A percentile compares a stretch with the other conserved stretches of the same genome.
Conservation (phyloP, 2,113 vertebrate species). For the Leiothrix lutea region DNA sequence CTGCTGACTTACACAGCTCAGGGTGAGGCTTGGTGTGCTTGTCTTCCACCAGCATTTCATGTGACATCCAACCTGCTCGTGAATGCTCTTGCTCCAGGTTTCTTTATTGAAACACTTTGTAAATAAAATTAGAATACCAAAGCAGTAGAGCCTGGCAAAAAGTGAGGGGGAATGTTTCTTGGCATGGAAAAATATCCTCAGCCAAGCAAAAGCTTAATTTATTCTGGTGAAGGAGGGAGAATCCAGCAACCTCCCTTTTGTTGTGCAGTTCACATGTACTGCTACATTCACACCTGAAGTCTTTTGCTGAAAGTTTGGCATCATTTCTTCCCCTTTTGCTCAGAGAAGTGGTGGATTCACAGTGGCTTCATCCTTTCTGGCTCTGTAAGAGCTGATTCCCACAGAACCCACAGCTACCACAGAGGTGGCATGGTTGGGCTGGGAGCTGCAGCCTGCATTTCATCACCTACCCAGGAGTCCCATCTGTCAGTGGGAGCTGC, state of each 20-base stretch:
- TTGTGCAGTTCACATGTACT: not conserved
- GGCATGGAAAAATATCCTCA: not conserved
- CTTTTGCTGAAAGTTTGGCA: not conserved
- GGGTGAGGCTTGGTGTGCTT: not conserved
- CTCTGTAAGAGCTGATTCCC: not conserved
- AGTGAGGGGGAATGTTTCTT: not conserved
- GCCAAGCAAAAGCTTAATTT: not conserved
- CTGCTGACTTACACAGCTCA: fast-evolving
- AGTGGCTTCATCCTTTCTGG: not conserved
- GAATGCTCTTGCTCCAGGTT: not conserved
- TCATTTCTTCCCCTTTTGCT: not conserved
- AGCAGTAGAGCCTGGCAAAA: not conserved
- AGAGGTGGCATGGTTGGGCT: not conserved
- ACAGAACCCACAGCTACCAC: not conserved
- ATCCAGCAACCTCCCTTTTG: not conserved
- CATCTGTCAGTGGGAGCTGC: not conserved
- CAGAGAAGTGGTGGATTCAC: not conserved
- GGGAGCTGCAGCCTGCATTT: not conserved
- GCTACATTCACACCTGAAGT: not conserved
- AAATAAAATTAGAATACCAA: not conserved
- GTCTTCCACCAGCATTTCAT: not conserved
- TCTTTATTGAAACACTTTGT: not conserved
- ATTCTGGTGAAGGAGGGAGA: not conserved
- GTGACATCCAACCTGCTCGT: not conserved
- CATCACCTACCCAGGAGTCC: not conserved